These are phyloP conservation scores for Cerastoderma edule DNA, from an alignment of 2,888 invertebrate species.

Conservation along the genomic window DNA sequence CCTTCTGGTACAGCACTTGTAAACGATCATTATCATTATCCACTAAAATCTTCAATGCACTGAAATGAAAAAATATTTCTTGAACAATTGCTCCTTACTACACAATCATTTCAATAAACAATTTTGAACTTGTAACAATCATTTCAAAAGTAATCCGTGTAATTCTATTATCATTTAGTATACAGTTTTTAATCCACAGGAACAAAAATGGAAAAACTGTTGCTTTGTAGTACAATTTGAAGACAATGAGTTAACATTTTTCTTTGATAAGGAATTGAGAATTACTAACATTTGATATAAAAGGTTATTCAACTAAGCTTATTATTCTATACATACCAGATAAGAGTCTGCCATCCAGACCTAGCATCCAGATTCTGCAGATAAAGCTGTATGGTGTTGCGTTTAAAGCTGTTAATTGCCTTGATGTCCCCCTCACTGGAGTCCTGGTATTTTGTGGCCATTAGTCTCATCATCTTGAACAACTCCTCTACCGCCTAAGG, in stretches of 20 bases:
- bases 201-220: too few relatives aligned
- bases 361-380: conserved; percentile 94
- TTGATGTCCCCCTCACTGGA: conserved; percentile 90
- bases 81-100: too few relatives aligned
- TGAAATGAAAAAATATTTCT: conserved; percentile 62
- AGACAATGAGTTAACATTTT: too few relatives aligned
- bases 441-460: conserved; percentile 93
- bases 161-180: too few relatives aligned
- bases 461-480: conserved; percentile 94
- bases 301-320: neutral
- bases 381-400: conserved; percentile 94
- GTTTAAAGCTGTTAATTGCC: conserved; percentile 93
- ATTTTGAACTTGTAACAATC: too few relatives aligned
- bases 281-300: neutral
- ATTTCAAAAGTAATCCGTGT: too few relatives aligned
- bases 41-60: conserved; percentile 92
- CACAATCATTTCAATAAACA: too few relatives aligned
- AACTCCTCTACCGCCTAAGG: conserved; percentile 93
- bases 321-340: conserved; percentile 84
- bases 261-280: too few relatives aligned
- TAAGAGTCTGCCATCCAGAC: conserved; percentile 96
- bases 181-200: too few relatives aligned
- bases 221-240: too few relatives aligned
- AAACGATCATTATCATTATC: conserved; percentile 95
- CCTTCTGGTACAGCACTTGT: conserved; percentile 95